phyloP scores from a whole-genome alignment of 2,113 vertebrate genomes.

The Stercorarius parasiticus region DNA sequence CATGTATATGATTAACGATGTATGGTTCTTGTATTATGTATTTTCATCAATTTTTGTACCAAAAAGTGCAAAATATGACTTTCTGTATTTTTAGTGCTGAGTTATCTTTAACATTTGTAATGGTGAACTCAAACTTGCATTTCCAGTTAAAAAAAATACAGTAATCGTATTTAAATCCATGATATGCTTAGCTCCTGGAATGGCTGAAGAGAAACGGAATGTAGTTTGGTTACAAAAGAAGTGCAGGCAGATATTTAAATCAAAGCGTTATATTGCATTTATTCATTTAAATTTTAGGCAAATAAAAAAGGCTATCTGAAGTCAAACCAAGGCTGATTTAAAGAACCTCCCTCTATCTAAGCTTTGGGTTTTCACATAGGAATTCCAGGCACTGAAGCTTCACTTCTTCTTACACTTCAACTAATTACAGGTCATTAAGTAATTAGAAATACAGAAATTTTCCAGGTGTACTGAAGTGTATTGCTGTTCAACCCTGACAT shows the following conservation, averaged over 20 bases:
- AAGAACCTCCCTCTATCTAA: background rate
- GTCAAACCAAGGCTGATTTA: background rate
- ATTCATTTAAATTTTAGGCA: background rate
- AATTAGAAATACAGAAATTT: background rate
- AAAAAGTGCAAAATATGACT: background rate
- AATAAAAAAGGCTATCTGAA: background rate
- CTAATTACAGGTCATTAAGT: background rate
- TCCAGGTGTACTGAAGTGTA: background rate
- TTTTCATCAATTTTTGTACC: background rate
- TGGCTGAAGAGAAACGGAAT: background rate
- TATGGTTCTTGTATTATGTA: background rate
- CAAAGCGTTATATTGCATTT: background rate
- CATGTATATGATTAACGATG: background rate
- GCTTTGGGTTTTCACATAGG: background rate
- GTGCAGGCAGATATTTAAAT: background rate
- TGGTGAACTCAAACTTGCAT: background rate
- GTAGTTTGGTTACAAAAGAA: background rate
- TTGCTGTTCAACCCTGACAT: background rate
- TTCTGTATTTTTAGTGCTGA: background rate
- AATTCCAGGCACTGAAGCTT: background rate
- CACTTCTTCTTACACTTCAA: background rate
- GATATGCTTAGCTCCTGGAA: background rate
- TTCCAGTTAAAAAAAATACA: background rate
- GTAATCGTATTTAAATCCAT: background rate
- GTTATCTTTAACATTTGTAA: background rate